phyloP scores from a whole-genome alignment of 1,140 invertebrate species.

The Campoletis sonorensis region DNA sequence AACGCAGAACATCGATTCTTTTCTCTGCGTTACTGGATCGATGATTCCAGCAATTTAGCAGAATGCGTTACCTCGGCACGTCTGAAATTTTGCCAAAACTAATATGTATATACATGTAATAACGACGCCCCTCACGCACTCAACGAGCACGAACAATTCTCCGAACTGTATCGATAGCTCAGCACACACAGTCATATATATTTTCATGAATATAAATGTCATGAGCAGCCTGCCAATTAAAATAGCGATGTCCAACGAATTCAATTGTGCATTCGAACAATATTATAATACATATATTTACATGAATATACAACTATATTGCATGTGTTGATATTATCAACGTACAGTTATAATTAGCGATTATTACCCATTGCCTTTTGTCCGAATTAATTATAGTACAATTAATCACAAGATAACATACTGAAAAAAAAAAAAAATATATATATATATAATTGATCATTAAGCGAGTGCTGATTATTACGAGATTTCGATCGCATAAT shows the following conservation, averaged over 20 bases:
- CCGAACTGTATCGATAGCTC: slow-evolving; percentile 17
- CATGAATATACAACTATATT: not conserved
- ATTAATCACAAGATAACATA: not conserved
- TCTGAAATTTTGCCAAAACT: slow-evolving; percentile 11
- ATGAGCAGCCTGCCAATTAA: slow-evolving; percentile 18
- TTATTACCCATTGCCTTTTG: not conserved
- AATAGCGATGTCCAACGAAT: not conserved
- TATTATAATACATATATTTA: slow-evolving; percentile 5
- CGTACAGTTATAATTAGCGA: not conserved
- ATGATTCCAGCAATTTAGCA: not conserved
- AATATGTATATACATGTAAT: not conserved
- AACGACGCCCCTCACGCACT: not conserved
- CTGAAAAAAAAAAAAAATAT: no score
- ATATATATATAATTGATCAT: not conserved
- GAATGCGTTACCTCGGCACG: not conserved
- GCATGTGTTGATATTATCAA: not conserved
- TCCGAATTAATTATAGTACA: not conserved
- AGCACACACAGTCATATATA: not conserved
- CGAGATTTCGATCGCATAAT: not conserved
- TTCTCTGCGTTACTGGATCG: not conserved
- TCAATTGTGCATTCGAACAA: slow-evolving; percentile 13
- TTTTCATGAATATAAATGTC: slow-evolving; percentile 13
- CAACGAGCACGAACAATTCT: slow-evolving; percentile 24
- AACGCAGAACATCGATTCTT: not conserved
- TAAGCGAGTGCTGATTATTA: not conserved